Evolutionary conservation across 1,140 invertebrate genomes (phyloP), one percentile per base, ranked within the genome.

Genomic region (Drosophila arizonae): DNA sequence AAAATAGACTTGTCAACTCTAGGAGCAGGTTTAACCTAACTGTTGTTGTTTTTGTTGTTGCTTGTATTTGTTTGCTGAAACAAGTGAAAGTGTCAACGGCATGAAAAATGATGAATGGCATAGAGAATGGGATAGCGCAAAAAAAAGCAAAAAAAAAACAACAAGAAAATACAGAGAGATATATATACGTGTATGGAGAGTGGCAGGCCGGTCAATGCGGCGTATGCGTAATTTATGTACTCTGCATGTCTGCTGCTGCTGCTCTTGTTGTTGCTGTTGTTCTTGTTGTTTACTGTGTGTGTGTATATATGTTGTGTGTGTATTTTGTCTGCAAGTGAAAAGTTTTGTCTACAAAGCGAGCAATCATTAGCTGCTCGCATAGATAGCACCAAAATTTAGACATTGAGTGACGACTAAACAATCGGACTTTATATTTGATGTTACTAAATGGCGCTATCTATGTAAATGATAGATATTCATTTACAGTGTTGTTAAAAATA

Each of bases 31-130:
- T 68, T 21, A 57, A 69, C 52, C 48, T 61, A 41, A 26, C 52
- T 58, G 56, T 30, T 72, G 50, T 56, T 62, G 24, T 39, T 73
- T 65, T 70, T 51, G 26, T 28, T 51, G 50, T 13, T 71, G 58
- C 45, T 62, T 72, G 67, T 65, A 65, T 81, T 69, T 77, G 80
- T 86, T 85, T 79, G 85, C 74, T 72, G 79, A 86, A 86, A 87
- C 76, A 86, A 86, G 81, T 86, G 82, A 86, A 87, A 86, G 82
- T 86, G 82, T 86, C 82, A 86, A 87, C 84, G 82, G 64, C 79
- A 82, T 81, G 82, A 64, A 79, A 86, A 74, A 86, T 87, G 82
- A 86, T 86, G 81, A 86, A 86, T 87, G 84, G 77, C 58, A 56
- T 51, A 46, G 62, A 78, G 72, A 87, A 81, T 73, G 70, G 62